Conservation (phyloP, 2,113 vertebrate genomes). For the Tetraodon nigroviridis region DNA sequence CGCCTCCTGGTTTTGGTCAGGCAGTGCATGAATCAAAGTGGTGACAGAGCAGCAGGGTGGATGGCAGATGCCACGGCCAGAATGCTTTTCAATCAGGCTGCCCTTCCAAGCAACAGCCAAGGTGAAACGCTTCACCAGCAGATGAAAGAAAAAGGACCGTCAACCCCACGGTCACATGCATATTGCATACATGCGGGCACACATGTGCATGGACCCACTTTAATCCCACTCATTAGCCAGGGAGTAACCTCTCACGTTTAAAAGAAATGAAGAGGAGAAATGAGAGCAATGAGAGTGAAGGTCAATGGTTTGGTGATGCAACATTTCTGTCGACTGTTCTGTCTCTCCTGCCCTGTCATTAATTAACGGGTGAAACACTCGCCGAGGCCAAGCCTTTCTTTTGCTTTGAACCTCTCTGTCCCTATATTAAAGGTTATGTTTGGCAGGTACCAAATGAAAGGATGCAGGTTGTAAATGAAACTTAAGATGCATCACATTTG, state of each 20-base stretch:
- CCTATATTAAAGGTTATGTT: slow-evolving; percentile 1
- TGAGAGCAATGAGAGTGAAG: slow-evolving; percentile 37
- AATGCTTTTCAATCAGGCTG: slow-evolving; percentile 81
- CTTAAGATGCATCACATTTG: slow-evolving; percentile 1
- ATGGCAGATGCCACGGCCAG: slow-evolving; percentile 77
- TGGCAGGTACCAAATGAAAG: neutral
- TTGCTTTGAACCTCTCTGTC: slow-evolving; percentile 14
- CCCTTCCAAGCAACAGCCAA: slow-evolving; percentile 75
- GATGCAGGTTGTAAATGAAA: slow-evolving; percentile 1
- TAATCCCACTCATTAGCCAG: slow-evolving; percentile 65
- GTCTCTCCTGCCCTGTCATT: slow-evolving; percentile 29
- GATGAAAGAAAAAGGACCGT: slow-evolving; percentile 36
- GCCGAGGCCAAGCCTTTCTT: neutral
- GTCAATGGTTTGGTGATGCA: slow-evolving; percentile 37
- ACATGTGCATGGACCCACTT: slow-evolving; percentile 47
- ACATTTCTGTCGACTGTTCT: slow-evolving; percentile 28
- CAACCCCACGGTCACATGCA: slow-evolving; percentile 38
- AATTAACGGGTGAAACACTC: slow-evolving; percentile 42
- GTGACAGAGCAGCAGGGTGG: slow-evolving; percentile 78
- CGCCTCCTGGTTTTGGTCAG: slow-evolving; percentile 62
- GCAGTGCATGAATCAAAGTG: slow-evolving; percentile 77
- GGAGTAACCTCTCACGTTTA: slow-evolving; percentile 47
- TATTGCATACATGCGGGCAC: slow-evolving; percentile 7
- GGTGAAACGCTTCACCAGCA: slow-evolving; percentile 70
- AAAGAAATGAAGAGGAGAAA: slow-evolving; percentile 40